phyloP scores from a whole-genome alignment of 2,797 vertebrate species.

The Coregonus suidteri region DNA sequence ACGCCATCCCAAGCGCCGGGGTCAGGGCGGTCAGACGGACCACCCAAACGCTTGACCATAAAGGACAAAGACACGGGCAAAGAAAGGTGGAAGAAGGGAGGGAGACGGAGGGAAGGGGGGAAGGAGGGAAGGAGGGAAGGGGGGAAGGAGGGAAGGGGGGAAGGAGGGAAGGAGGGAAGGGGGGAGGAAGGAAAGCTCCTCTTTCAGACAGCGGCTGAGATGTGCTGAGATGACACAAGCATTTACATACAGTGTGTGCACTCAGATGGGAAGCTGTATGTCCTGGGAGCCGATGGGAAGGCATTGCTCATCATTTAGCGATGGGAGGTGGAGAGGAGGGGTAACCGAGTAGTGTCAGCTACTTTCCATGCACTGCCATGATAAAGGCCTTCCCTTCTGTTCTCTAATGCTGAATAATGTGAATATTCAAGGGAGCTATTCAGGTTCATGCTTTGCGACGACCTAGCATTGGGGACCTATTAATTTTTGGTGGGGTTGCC shows the following conservation, averaged over 20 bases:
- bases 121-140: constrained; percentile 16
- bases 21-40: constrained; percentile 69
- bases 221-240: constrained; percentile 68
- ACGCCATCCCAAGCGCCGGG: constrained; percentile 62
- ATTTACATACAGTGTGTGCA: constrained; percentile 58
- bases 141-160: constrained; percentile 26
- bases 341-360: constrained; percentile 15
- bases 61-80: constrained; percentile 66
- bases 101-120: constrained; percentile 22
- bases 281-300: constrained; percentile 30
- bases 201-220: constrained; percentile 60
- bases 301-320: constrained; percentile 42
- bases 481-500: constrained; percentile 62
- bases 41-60: constrained; percentile 70
- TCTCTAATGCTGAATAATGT: too few species aligned
- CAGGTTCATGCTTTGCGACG: constrained; percentile 60
- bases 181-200: constrained; percentile 48
- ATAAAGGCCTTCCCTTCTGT: constrained; percentile 15
- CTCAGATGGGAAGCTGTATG: constrained; percentile 54
- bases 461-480: constrained; percentile 25
- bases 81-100: constrained; percentile 40
- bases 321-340: neutral
- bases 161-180: constrained; percentile 11
- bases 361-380: constrained; percentile 34
- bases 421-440: constrained; percentile 21